Percentiles rank a stretch among this genome's conserved stretches.
Conservation (phyloP, 2,888 invertebrate species). For the Synergus japonicus region DNA sequence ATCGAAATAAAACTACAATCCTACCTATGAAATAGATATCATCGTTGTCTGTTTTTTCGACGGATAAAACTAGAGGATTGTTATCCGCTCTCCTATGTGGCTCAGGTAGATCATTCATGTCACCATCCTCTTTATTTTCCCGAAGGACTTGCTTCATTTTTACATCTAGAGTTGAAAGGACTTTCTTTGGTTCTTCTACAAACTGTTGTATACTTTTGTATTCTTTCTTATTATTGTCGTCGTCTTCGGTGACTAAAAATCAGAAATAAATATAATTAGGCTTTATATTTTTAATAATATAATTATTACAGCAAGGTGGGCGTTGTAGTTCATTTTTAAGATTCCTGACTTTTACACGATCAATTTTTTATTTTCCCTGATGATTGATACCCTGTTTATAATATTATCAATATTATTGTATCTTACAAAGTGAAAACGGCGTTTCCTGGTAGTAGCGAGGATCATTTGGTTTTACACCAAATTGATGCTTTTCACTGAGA, state of each 20-base stretch:
- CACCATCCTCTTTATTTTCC: not conserved
- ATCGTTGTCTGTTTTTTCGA: conserved; percentile 68
- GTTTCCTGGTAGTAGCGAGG: conserved; percentile 72
- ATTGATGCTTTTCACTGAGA: conserved; percentile 62
- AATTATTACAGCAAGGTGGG: not conserved
- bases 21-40: conserved; percentile 77
- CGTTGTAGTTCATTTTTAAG: no score
- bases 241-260: not conserved
- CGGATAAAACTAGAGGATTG: conserved; percentile 65
- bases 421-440: conserved; percentile 52
- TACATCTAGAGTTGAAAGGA: not conserved
- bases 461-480: conserved; percentile 76
- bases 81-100: conserved; percentile 62
- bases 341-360: no score
- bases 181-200: conserved; percentile 19
- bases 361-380: not conserved
- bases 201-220: conserved; percentile 7
- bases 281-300: not conserved
- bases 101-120: conserved; percentile 55
- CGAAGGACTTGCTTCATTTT: conserved; percentile 14
- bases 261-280: not conserved
- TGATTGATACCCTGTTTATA: not conserved
- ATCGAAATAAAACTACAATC: conserved; percentile 37
- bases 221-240: conserved; percentile 4
- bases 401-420: not conserved